Base-by-base conservation (phyloP, 2,113 vertebrate species). In the Erpornis zantholeuca region DNA sequence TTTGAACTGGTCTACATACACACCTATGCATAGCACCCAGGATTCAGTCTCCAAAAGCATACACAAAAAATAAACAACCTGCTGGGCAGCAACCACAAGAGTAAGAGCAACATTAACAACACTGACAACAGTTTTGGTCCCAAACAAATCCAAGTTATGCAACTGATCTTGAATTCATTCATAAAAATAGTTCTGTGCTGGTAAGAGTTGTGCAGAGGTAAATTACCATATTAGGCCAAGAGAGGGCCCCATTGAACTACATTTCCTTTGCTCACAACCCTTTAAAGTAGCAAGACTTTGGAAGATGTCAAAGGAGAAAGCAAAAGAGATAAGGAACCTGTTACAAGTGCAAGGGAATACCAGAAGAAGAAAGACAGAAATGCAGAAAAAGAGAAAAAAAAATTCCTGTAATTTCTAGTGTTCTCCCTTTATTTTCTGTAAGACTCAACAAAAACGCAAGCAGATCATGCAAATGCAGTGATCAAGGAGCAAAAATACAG, bases 241-340 rank as follows among this genome's bases (percentile, higher is more conserved):
- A 97, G 98, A 96, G 97, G 97, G 97, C 94, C 73, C 71, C 63
- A 65, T 38, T 91, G 96, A 97, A 93, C 95, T 65, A 9, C n/a
- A 73, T 68, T 93, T 96, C 27, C 52, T 78, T 19, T n/a, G 49
- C 72, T 63, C 69, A 81, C 42, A 61, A 47, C 1, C 29, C 60
- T 64, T 78, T 28, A 63, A 65, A 88, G 42, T 3, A 45, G 35
- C 16, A 72, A 76, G 64, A 77, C 57, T 85, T 80, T 57, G 42
- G 27, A 90, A 91, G 59, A 77, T 2, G 15, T 82, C 28, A 79
- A 83, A 47, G 38, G 38, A 85, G 17, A 35, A 79, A 61, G 56
- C 54, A 33, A 82, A 53, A 75, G 53, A 66, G 56, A 50, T 25
- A 92, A 27, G 61, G 24, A 65, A 57, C 35, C 52, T 2, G 3